Percentiles rank a stretch among this genome's conserved stretches.
These are phyloP conservation scores for Drosophila truncata DNA, from an alignment of 1,140 invertebrate species.

Conservation along the genomic window DNA sequence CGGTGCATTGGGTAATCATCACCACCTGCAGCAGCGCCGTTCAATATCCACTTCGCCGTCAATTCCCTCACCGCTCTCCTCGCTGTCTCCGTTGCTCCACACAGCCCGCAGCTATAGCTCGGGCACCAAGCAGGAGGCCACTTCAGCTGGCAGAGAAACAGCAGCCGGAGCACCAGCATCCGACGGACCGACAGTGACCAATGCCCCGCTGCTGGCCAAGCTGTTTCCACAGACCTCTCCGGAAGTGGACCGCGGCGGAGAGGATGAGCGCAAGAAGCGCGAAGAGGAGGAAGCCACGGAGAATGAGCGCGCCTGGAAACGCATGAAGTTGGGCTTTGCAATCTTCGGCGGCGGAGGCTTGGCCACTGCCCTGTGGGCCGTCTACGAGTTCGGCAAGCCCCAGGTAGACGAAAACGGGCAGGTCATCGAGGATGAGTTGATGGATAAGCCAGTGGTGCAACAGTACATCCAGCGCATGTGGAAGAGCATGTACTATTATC, in stretches of 20 bases:
- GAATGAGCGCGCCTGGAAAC: constrained; percentile 87
- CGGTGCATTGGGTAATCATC: constrained; percentile 52
- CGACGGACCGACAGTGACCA: neutral
- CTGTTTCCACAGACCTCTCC: constrained; percentile 83
- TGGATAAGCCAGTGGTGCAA: constrained; percentile 88
- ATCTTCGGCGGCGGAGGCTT: constrained; percentile 86
- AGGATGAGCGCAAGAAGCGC: constrained; percentile 75
- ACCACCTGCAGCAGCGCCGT: neutral
- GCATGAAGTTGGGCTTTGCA: constrained; percentile 88
- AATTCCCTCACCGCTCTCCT: neutral
- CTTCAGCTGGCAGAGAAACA: neutral
- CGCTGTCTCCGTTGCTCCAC: constrained; percentile 7
- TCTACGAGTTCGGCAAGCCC: constrained; percentile 91
- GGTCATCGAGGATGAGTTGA: constrained; percentile 93
- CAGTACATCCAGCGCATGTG: constrained; percentile 91
- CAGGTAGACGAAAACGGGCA: constrained; percentile 90
- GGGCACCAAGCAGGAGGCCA: constrained; percentile 19
- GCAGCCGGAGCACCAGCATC: neutral
- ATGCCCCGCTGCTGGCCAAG: constrained; percentile 68
- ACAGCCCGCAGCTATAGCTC: constrained; percentile 33
- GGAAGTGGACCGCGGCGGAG: constrained; percentile 56
- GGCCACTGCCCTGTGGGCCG: constrained; percentile 86
- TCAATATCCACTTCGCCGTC: constrained; percentile 5
- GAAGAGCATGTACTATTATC: constrained; percentile 92
- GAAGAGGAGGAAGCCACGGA: constrained; percentile 86